Evolutionary conservation across 2,888 invertebrate species (phyloP).

Genomic region (Drosophila pseudotakahashii): DNA sequence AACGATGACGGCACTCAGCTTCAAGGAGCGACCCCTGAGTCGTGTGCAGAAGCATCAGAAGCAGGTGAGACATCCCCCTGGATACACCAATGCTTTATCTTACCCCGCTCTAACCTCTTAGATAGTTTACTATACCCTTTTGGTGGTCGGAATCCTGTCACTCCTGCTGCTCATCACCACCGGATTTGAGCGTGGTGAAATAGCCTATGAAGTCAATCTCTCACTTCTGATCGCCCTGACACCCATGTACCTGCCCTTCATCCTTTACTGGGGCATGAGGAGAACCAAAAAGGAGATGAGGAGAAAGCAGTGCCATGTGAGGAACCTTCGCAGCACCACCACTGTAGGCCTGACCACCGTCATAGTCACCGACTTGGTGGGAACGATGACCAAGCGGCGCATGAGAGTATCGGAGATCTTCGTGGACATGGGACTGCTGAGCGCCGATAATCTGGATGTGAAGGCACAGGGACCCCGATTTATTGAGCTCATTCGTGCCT

Average conservation of each 20-base stretch:
- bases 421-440: slow-evolving; percentile 27
- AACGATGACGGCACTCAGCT: slow-evolving; percentile 32
- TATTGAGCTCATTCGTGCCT: slow-evolving; percentile 29
- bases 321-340: slow-evolving; percentile 51
- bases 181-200: neutral
- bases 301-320: slow-evolving; percentile 27
- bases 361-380: slow-evolving; percentile 39
- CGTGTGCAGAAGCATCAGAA: slow-evolving; percentile 17
- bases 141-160: slow-evolving; percentile 7
- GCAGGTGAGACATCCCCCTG: slow-evolving; percentile 36
- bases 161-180: slow-evolving; percentile 6
- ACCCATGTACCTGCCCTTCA: slow-evolving; percentile 47
- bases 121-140: slow-evolving; percentile 10
- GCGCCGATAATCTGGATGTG: accelerated
- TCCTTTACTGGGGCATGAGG: slow-evolving; percentile 47
- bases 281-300: slow-evolving; percentile 1
- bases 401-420: slow-evolving; percentile 57
- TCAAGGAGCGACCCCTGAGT: slow-evolving; percentile 26
- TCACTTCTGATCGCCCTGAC: slow-evolving; percentile 36
- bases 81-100: too few relatives aligned
- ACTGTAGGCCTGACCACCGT: slow-evolving; percentile 61
- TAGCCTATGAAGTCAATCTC: slow-evolving; percentile 26
- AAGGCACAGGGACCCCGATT: neutral
- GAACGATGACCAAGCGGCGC: slow-evolving; percentile 41
- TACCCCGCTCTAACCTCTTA: neutral